Evolutionary conservation across 1,140 invertebrate species (phyloP).

Genomic region (Pinna nobilis): DNA sequence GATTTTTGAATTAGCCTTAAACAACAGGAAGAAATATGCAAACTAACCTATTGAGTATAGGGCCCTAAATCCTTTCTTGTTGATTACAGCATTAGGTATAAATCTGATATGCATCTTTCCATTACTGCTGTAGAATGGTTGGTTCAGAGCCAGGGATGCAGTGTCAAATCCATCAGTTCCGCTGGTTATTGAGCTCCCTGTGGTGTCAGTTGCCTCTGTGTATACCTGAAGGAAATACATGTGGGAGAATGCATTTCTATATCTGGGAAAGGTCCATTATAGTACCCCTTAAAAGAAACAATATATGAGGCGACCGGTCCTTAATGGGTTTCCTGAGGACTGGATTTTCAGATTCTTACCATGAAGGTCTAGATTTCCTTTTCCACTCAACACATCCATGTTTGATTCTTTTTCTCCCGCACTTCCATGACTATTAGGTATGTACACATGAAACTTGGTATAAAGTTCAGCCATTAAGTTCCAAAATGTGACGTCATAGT

Average conservation of each 20-base stretch:
- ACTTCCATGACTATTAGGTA: no score
- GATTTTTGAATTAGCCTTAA: neutral
- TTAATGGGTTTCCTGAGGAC: no score
- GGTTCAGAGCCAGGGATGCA: neutral
- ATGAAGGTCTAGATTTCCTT: no score
- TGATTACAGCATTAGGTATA: slow-evolving; percentile 81
- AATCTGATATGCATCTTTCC: slow-evolving; percentile 45
- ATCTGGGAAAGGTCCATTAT: neutral
- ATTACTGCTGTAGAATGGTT: slow-evolving; percentile 19
- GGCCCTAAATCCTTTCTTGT: slow-evolving; percentile 43
- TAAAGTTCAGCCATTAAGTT: no score
- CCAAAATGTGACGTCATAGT: no score
- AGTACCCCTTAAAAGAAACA: neutral
- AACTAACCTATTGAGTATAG: slow-evolving; percentile 49
- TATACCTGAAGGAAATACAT: slow-evolving; percentile 22
- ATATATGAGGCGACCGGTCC: no score
- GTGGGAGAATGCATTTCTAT: neutral
- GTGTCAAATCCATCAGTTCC: slow-evolving; percentile 36
- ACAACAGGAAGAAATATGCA: no score
- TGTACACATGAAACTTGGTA: no score
- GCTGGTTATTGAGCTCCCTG: slow-evolving; percentile 21
- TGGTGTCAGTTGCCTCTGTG: slow-evolving; percentile 5
- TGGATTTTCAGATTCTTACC: no score
- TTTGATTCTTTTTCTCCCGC: no score
- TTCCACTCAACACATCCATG: no score